phyloP scores from a whole-genome alignment of 2,888 invertebrate genomes.

The Troglohyphantes excavatus region DNA sequence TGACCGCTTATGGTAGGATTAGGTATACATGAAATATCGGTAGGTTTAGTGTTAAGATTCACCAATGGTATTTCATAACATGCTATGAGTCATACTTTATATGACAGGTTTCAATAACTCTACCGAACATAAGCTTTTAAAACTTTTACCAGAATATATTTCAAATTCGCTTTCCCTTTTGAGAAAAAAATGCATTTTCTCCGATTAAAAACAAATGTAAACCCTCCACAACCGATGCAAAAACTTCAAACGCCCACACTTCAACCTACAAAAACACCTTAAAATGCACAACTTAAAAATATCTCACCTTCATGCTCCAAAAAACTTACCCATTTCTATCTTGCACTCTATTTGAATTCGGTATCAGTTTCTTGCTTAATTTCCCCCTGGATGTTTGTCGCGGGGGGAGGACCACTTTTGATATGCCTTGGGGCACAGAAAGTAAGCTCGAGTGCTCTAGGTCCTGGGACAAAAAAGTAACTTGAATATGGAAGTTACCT shows the following conservation, averaged over 20 bases:
- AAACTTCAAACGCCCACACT: neutral
- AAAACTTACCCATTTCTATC: slow-evolving; percentile 1
- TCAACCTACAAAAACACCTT: neutral
- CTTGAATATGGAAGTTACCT: slow-evolving; percentile 10
- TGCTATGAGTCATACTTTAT: too few species aligned
- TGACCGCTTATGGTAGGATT: too few species aligned
- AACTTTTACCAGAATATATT: too few species aligned
- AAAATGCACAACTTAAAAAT: neutral
- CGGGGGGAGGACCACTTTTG: slow-evolving; percentile 9
- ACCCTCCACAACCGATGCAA: too few species aligned
- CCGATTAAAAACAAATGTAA: too few species aligned
- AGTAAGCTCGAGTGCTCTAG: neutral
- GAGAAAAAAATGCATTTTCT: too few species aligned
- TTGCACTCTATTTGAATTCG: neutral
- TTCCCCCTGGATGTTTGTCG: slow-evolving; percentile 43
- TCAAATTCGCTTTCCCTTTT: too few species aligned
- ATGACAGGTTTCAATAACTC: too few species aligned
- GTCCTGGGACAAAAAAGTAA: slow-evolving; percentile 1
- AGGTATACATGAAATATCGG: too few species aligned
- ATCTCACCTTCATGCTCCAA: neutral
- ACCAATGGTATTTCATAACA: too few species aligned
- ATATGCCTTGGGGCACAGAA: neutral
- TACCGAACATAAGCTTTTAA: too few species aligned
- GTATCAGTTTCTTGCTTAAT: slow-evolving; percentile 31
- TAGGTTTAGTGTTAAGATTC: too few species aligned